Evolutionary conservation across 2,113 vertebrate species (phyloP).

Genomic region (Siniperca knerii): DNA sequence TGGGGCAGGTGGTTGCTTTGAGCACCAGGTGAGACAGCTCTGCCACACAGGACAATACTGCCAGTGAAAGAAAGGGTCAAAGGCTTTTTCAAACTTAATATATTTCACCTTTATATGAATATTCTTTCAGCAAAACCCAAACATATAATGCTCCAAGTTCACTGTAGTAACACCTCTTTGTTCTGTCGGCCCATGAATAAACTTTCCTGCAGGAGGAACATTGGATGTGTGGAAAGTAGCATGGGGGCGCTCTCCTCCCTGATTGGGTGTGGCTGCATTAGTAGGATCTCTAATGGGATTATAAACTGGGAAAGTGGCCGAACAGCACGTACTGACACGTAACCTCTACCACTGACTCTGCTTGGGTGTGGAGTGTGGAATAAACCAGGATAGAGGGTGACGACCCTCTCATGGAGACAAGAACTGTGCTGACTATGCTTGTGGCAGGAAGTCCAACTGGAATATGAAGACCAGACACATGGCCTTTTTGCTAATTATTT

Average conservation of each 20-base stretch:
- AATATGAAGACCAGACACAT: conserved; percentile 12
- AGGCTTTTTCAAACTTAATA: neutral
- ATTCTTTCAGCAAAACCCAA: neutral
- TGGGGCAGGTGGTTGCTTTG: neutral
- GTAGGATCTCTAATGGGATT: conserved; percentile 60
- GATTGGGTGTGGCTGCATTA: conserved; percentile 52
- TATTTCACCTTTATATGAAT: neutral
- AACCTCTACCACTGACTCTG: conserved; percentile 4
- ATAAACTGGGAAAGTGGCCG: conserved; percentile 33
- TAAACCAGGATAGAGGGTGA: neutral
- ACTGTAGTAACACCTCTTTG: neutral
- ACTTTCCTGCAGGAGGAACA: conserved; percentile 2
- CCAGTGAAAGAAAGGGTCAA: neutral
- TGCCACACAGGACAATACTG: neutral
- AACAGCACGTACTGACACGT: conserved; percentile 41
- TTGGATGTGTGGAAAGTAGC: neutral
- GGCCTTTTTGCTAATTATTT: neutral
- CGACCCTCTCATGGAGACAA: neutral
- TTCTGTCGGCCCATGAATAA: neutral
- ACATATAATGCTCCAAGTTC: neutral
- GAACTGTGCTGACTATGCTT: conserved; percentile 1
- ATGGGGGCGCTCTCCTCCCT: conserved; percentile 5
- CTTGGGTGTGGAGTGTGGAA: conserved; percentile 2
- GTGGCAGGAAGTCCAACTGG: conserved; percentile 5
- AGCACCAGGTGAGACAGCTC: neutral